Evolutionary conservation across 2,797 vertebrate species (phyloP).

Genomic region (Sebastes hubbsi): DNA sequence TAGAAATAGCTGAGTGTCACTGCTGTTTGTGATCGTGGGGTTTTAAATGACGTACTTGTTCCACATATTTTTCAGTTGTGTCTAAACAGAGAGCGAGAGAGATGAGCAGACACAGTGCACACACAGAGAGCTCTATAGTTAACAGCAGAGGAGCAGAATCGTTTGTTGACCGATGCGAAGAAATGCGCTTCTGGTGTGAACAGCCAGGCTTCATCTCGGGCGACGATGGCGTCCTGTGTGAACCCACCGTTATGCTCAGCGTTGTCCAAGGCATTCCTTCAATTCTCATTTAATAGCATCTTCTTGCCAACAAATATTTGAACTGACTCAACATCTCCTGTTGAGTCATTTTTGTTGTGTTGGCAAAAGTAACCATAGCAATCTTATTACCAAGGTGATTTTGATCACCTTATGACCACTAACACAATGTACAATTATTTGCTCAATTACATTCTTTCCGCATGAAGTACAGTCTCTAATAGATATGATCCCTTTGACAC

Average conservation of each 20-base stretch:
- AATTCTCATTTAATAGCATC: neutral
- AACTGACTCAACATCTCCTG: neutral
- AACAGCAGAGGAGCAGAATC: neutral
- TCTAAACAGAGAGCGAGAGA: neutral
- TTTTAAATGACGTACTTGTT: neutral
- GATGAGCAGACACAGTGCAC: neutral
- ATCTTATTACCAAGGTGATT: conserved; percentile 1
- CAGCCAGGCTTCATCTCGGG: neutral
- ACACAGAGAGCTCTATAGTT: neutral
- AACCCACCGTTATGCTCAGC: neutral
- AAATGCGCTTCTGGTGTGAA: neutral
- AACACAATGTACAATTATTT: neutral
- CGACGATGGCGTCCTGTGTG: neutral
- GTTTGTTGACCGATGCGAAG: neutral
- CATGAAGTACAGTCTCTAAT: neutral
- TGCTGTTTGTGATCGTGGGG: neutral
- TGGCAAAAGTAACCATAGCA: neutral
- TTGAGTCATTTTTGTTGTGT: neutral
- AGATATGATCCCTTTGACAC: neutral
- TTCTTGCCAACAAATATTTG: neutral
- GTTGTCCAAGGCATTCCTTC: neutral
- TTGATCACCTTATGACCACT: neutral
- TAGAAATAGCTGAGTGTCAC: neutral
- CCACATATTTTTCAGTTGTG: neutral
- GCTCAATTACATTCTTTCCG: neutral